Evolutionary conservation across 2,888 invertebrate genomes (phyloP).

Genomic region (Dicroscelio sp.): DNA sequence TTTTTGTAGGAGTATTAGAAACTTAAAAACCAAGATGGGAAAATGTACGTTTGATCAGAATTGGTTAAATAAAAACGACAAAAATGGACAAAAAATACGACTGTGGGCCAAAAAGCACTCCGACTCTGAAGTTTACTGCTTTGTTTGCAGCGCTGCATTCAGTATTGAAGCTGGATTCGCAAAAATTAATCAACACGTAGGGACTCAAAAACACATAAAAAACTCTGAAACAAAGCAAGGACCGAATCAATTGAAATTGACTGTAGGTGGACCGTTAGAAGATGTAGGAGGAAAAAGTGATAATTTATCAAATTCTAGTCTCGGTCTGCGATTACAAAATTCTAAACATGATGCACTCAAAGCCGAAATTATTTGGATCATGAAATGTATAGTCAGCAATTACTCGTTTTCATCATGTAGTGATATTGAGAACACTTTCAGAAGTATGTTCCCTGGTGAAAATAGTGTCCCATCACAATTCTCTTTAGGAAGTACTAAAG

Average conservation of each 20-base stretch:
- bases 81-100: slow-evolving; percentile 8
- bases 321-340: not conserved
- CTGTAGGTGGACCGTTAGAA: not conserved
- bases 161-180: slow-evolving; percentile 20
- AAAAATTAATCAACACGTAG: slow-evolving; percentile 8
- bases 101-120: slow-evolving; percentile 13
- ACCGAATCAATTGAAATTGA: not conserved
- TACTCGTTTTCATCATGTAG: slow-evolving; percentile 14
- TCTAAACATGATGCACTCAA: not conserved
- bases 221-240: not conserved
- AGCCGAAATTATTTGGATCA: slow-evolving; percentile 34
- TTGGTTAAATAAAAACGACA: slow-evolving; percentile 8
- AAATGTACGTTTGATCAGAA: not conserved
- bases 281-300: not conserved
- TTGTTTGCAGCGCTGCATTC: not conserved
- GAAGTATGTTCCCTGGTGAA: slow-evolving; percentile 31
- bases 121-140: not conserved
- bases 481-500: not conserved
- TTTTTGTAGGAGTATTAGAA: not conserved
- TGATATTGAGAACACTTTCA: not conserved
- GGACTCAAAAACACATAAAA: not conserved
- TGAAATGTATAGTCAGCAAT: slow-evolving; percentile 17
- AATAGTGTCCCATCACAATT: slow-evolving; percentile 19
- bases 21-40: not conserved
- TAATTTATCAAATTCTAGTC: not conserved